Evolutionary conservation across 2,113 vertebrate genomes (phyloP), one percentile per base, ranked within the genome.

Genomic region (Rhipidura dahli): DNA sequence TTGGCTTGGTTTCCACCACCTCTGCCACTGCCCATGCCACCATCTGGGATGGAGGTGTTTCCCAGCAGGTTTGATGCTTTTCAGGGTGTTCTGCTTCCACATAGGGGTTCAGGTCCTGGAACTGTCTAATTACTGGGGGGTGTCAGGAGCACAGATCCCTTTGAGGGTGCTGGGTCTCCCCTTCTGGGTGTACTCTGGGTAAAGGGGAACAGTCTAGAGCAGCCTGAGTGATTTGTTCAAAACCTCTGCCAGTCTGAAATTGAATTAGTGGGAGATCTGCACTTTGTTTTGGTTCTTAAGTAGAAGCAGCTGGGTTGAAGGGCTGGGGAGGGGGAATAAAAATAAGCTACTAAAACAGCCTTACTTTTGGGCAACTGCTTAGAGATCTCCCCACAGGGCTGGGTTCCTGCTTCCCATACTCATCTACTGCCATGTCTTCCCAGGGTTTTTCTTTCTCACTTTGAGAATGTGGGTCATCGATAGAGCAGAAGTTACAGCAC

Each of bases 261-360:
- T 56, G 64, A 95, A 86, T 93, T 94, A 85, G 57, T 30, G 50
- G 45, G 64, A 93, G 85, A 89, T 66, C 44, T 72, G 49, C 2
- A 1, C 68, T 82, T 89, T 90, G 54, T 85, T 94, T 95, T 92
- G 71, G 20, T 87, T 93, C 42, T 47, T 90, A 95, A 96, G 83
- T 68, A 87, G 80, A 89, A 96, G 75, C 92, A 96, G 92, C 83
- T 95, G 87, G 37, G 7, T 35, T 1, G 1, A 57, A 80, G 3
- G 9, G 40, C 18, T 51, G 33, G 51, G 12, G 42, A n/a, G 18
- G n/a, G 24, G 22, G 35, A 28, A 39, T 50, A 30, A 82, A 87
- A 86, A 77, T 39, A 82, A 77, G 61, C 61, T 78, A 23, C 27
- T 60, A 94, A 87, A 80, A 53, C 60, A 66, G 54, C 11, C 45